Evolutionary conservation across 37 sponge, comb jelly and placozoan species (phyloP), one percentile per base, ranked within the genome.

Genomic region (Lycopodina hypogea): DNA sequence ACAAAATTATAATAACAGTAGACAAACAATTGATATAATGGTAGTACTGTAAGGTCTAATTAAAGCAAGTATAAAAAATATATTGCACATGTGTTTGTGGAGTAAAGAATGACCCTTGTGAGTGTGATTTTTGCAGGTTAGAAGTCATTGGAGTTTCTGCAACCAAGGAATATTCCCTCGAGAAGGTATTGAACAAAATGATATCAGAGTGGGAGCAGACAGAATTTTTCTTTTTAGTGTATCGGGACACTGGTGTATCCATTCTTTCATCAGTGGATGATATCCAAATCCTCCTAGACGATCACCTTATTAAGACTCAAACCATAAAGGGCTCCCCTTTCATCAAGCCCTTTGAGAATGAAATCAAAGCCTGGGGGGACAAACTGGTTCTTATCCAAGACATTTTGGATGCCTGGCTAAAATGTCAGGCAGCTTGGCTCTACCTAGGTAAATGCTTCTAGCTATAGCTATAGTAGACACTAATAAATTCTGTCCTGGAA

Each of bases 291-390:
- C 63, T 94, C 21, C 86, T 97, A 65, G 98, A 97, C 63, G 98
- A 97, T 81, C 98, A 97, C 79, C 90, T 97, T 52, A 87, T 97
- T 17, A 94, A 97, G 87, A 89, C 95, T 0, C 98, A 97, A 65
- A 97, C 98, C 0, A 97, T 97, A 87, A 87, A 95, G 73, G 95
- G 95, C 39, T 97, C 98, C 23, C 98, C 98, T 18, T 97, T 94
- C 91, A 97, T 97, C 40, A 92, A 92, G 69, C 98, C 98, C 7
- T 94, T 94, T 80, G 98, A 97, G 76, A 78, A 73, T 28, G 98
- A 94, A 79, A 89, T 92, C 76, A 97, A 94, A 69, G 64, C 66
- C n/a, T 97, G 98, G 98, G 95, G 94, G 56, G 95, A 94, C 68
- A 90, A 86, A 61, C 85, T 97, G 35, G 74, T 92, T 18, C 74